Evolutionary conservation across 2,113 vertebrate genomes (phyloP).

Genomic region (Ceuthmochares aereus): DNA sequence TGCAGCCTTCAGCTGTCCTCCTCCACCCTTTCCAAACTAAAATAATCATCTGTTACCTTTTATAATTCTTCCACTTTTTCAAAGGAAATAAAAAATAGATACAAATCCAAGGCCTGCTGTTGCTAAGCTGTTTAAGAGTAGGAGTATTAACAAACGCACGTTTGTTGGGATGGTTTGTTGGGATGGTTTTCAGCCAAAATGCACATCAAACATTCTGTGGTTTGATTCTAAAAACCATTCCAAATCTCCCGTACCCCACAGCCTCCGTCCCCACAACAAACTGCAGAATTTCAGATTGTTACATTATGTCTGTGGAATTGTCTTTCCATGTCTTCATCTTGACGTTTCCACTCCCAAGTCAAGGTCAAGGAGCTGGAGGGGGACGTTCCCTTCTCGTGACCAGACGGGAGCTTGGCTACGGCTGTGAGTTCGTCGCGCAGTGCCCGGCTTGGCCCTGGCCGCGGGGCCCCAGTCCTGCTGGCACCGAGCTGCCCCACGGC

Average conservation of each 20-base stretch:
- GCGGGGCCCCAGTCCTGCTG: not conserved
- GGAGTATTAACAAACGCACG: not conserved
- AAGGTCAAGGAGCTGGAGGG: not conserved
- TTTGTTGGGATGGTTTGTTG: not conserved
- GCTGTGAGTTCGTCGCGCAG: not conserved
- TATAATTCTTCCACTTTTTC: not conserved
- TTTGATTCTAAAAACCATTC: not conserved
- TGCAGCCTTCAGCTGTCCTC: not conserved
- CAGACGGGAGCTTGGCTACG: not conserved
- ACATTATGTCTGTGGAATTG: not conserved
- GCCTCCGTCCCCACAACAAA: not conserved
- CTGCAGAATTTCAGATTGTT: not conserved
- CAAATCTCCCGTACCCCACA: not conserved
- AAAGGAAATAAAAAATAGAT: not conserved
- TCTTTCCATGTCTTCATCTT: not conserved
- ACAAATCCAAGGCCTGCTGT: not conserved
- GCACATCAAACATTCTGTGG: not conserved
- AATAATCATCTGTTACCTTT: not conserved
- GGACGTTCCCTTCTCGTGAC: not conserved
- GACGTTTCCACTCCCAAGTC: not conserved
- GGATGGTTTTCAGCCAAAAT: not conserved
- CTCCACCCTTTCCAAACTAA: not conserved
- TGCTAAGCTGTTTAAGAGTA: not conserved
- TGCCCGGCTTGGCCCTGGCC: not conserved
- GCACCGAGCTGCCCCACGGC: not conserved